These are phyloP conservation scores for Brachionus angularis DNA, from an alignment of 1,140 invertebrate species.

Conservation along the genomic window DNA sequence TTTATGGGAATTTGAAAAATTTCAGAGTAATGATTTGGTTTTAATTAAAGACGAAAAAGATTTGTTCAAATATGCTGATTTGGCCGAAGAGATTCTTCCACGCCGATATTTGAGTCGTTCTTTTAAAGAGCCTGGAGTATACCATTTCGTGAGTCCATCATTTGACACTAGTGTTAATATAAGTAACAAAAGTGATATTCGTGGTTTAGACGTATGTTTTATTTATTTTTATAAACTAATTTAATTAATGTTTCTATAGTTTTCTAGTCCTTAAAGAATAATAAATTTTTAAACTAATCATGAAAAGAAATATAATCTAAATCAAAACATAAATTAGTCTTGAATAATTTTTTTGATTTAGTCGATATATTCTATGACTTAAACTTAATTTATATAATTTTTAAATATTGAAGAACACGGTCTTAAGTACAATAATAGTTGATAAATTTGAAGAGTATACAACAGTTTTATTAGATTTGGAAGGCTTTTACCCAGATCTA, in stretches of 20 bases:
- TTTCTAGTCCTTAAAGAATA: no score
- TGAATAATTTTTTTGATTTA: no score
- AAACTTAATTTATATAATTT: not conserved
- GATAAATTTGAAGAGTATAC: conserved; percentile 53
- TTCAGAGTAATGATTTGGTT: conserved; percentile 48
- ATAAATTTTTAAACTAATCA: no score
- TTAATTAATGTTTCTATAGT: no score
- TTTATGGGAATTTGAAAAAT: conserved; percentile 52
- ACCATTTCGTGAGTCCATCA: conserved; percentile 54
- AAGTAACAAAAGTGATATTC: conserved; percentile 48
- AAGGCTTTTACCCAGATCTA: conserved; percentile 54
- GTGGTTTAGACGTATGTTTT: conserved; percentile 2
- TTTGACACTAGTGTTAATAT: conserved; percentile 47
- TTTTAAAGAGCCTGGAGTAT: conserved; percentile 50
- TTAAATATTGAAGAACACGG: conserved; percentile 37
- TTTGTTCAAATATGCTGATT: conserved; percentile 6
- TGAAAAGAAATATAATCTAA: not conserved
- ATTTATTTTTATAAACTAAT: not conserved
- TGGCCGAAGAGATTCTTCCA: conserved; percentile 12
- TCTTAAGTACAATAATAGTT: conserved; percentile 50
- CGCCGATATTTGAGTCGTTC: conserved; percentile 53
- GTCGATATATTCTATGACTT: not conserved
- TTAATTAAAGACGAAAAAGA: conserved; percentile 48
- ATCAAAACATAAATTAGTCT: no score
- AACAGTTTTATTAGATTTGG: conserved; percentile 49